Evolutionary conservation across 1,140 invertebrate genomes (phyloP).

Genomic region (Euschistus heros): DNA sequence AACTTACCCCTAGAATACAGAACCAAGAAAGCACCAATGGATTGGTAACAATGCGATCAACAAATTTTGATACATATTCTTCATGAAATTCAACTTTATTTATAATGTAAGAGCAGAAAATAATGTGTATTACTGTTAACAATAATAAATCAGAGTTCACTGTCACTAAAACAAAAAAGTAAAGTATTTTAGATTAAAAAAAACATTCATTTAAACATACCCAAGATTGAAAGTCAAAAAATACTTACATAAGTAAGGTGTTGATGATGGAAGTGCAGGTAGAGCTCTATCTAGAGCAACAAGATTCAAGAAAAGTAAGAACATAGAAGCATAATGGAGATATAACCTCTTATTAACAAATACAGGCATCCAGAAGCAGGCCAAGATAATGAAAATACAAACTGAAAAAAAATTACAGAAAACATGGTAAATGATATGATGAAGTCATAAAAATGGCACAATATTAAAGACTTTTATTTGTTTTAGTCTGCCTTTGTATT

Average conservation of each 20-base stretch:
- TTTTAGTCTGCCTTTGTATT: too few species aligned
- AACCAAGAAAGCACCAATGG: background rate
- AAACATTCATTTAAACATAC: background rate
- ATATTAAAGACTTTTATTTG: too few species aligned
- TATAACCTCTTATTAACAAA: background rate
- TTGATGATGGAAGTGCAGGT: background rate
- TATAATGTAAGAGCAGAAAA: background rate
- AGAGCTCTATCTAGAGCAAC: background rate
- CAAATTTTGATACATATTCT: background rate
- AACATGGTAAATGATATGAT: too few species aligned
- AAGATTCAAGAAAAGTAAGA: background rate
- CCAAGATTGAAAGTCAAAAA: background rate
- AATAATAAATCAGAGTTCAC: background rate
- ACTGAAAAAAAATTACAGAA: conserved; percentile 7
- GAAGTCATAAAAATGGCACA: too few species aligned
- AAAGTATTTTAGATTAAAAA: background rate
- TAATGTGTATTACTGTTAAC: background rate
- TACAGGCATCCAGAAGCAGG: background rate
- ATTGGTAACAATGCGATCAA: background rate
- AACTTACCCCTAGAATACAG: conserved; percentile 4
- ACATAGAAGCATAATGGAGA: background rate
- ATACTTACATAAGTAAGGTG: conserved; percentile 4
- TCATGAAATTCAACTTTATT: background rate
- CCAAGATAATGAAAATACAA: background rate
- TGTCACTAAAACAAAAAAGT: background rate